phyloP scores from a whole-genome alignment of 2,888 invertebrate species.

The Nysson spinosus region DNA sequence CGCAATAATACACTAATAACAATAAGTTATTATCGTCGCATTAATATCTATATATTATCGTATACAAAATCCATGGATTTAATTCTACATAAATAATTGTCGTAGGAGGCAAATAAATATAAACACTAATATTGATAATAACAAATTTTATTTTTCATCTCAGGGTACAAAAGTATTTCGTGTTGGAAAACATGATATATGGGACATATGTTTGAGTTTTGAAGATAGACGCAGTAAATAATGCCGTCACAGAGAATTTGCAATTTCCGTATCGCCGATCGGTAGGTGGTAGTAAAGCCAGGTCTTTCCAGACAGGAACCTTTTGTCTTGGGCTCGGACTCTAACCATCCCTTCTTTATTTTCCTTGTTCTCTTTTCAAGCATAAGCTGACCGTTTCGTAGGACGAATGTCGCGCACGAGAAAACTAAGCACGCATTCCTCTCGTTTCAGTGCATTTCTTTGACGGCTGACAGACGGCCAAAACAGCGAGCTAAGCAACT shows the following conservation, averaged over 20 bases:
- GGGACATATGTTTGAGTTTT: no score
- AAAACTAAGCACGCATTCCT: constrained; percentile 29
- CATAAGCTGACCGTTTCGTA: constrained; percentile 42
- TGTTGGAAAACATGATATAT: no score
- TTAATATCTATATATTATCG: no score
- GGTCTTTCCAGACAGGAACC: constrained; percentile 42
- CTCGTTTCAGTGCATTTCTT: constrained; percentile 49
- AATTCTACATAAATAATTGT: no score
- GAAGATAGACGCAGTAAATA: neutral
- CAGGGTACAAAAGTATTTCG: no score
- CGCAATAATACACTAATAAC: no score
- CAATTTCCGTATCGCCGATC: constrained; percentile 9
- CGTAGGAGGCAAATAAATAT: no score
- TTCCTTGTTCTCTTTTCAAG: constrained; percentile 37
- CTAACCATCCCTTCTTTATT: constrained; percentile 47
- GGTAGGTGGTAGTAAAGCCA: constrained; percentile 23
- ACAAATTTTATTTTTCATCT: no score
- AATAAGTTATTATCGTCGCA: no score
- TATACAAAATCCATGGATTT: no score
- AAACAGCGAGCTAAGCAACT: constrained; percentile 66
- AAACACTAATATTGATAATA: no score
- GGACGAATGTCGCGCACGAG: constrained; percentile 31
- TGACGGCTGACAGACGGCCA: constrained; percentile 47
- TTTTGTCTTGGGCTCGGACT: constrained; percentile 50
- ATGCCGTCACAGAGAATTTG: neutral